Conservation (phyloP, 1,140 invertebrate species). For the Drosophila sp. region DNA sequence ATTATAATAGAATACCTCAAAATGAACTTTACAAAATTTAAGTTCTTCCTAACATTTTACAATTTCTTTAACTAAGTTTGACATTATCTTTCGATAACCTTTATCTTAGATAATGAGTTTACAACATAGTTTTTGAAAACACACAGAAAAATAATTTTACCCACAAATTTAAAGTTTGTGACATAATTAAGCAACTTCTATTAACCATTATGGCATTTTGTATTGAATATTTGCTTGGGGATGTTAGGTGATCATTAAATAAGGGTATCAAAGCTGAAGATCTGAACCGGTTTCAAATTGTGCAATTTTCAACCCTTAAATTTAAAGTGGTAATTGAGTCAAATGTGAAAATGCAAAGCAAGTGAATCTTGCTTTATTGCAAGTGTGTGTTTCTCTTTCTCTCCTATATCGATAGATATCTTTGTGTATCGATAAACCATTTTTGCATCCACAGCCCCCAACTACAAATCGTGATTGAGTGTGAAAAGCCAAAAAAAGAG, state of each 20-base stretch:
- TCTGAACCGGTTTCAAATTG: slow-evolving; percentile 7
- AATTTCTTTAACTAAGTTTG: no score
- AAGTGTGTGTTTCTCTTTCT: slow-evolving; percentile 10
- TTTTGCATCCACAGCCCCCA: not conserved
- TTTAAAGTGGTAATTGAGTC: slow-evolving; percentile 13
- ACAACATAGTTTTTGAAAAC: no score
- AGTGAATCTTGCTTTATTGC: slow-evolving; percentile 16
- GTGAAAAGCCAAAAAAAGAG: slow-evolving; percentile 33
- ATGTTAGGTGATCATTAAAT: slow-evolving; percentile 3
- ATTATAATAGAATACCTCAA: no score
- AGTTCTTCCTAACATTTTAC: no score
- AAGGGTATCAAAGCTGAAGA: slow-evolving; percentile 19
- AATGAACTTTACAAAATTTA: no score
- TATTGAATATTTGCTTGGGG: not conserved
- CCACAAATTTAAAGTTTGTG: no score
- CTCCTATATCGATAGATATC: slow-evolving; percentile 16
- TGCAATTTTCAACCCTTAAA: slow-evolving; percentile 6
- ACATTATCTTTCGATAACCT: no score
- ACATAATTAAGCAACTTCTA: not conserved
- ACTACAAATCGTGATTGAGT: slow-evolving; percentile 1
- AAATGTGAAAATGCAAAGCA: not conserved
- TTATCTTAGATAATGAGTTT: no score
- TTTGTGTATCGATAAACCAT: slow-evolving; percentile 34
- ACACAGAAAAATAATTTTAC: no score
- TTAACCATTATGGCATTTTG: not conserved